A percentile compares a stretch with the other conserved stretches of the same genome.
phyloP scores from a whole-genome alignment of 2,113 vertebrate species.

The Serilophus lunatus region DNA sequence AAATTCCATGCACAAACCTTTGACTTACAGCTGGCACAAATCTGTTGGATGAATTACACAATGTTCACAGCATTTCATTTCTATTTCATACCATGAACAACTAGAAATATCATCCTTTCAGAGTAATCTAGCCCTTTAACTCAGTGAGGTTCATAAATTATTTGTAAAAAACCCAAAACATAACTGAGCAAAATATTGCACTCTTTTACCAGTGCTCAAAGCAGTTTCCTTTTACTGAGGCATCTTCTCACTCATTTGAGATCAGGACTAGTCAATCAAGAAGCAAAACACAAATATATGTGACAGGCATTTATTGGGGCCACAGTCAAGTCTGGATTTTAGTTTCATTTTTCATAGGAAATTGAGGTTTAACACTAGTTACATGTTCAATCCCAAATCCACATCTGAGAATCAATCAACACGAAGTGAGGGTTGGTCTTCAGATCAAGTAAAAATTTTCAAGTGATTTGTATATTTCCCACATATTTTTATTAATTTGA shows the following conservation, averaged over 20 bases:
- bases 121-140: background rate
- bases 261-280: background rate
- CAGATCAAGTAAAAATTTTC: background rate
- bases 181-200: background rate
- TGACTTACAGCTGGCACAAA: background rate
- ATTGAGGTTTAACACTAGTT: background rate
- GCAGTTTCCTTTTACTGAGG: background rate
- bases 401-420: background rate
- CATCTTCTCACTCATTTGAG: background rate
- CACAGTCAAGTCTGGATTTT: background rate
- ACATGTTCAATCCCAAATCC: background rate
- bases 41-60: background rate
- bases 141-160: background rate
- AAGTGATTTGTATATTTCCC: background rate
- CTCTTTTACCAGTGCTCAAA: background rate
- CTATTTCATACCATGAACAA: background rate
- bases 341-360: background rate
- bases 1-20: background rate
- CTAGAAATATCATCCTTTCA: background rate
- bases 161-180: background rate
- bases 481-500: background rate
- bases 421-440: background rate
- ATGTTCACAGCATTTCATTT: background rate
- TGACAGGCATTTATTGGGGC: background rate
- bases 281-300: background rate